Evolutionary conservation across 30 jellyfish, hydroid and myxozoan genomes (phyloP).

Genomic region (Aurelia sp.): DNA sequence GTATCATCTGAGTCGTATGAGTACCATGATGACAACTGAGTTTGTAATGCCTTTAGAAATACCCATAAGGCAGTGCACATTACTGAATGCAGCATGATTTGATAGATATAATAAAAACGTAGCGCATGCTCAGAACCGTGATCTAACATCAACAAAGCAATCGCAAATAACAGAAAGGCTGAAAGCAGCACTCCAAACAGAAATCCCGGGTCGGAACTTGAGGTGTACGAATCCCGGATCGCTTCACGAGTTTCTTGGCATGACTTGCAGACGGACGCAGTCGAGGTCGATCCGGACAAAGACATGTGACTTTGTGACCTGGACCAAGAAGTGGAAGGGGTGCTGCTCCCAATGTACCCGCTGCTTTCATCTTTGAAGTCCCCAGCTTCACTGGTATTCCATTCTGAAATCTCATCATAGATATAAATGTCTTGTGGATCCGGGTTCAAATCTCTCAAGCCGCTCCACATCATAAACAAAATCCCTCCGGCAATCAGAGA

Average conservation of each 20-base stretch:
- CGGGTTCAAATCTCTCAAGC: conserved; percentile 93
- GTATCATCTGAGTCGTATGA: conserved; percentile 94
- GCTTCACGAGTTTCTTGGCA: conserved; percentile 89
- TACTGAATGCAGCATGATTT: conserved; percentile 80
- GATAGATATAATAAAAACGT: conserved; percentile 80
- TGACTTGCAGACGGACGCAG: conserved; percentile 83
- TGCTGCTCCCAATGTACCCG: conserved; percentile 86
- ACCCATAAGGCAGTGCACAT: conserved; percentile 89
- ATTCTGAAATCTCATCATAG: conserved; percentile 85
- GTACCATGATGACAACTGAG: conserved; percentile 86
- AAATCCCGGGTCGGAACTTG: conserved; percentile 95
- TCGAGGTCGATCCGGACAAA: conserved; percentile 71
- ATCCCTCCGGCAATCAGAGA: conserved; percentile 95
- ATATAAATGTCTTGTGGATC: conserved; percentile 97
- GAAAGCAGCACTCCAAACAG: conserved; percentile 88
- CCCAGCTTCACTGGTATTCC: conserved; percentile 67
- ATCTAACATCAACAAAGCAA: conserved; percentile 88
- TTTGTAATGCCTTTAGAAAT: conserved; percentile 79
- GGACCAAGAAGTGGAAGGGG: conserved; percentile 83
- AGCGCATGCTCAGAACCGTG: conserved; percentile 83
- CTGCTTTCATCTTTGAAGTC: conserved; percentile 94
- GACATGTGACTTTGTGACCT: conserved; percentile 95
- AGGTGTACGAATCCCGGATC: conserved; percentile 77
- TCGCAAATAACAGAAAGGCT: conserved; percentile 77
- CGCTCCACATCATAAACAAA: conserved; percentile 97